Evolutionary conservation across 2,888 invertebrate genomes (phyloP).

Genomic region (Octonoba sinensis): DNA sequence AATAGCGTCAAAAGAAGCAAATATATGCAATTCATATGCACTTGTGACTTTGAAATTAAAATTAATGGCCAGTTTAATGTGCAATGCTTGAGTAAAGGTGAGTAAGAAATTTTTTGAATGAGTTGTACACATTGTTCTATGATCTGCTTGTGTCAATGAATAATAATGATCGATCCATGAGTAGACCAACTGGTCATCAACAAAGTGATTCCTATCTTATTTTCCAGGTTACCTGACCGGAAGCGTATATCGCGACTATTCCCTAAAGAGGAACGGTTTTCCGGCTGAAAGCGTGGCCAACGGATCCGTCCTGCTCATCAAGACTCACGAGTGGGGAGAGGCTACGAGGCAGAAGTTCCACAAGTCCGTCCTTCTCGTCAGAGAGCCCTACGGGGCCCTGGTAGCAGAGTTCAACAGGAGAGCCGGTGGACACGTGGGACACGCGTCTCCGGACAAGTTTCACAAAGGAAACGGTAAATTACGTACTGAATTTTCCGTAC

Average conservation of each 20-base stretch:
- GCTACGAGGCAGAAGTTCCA: slow-evolving; percentile 76
- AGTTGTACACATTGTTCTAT: too few relatives aligned
- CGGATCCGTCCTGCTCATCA: slow-evolving; percentile 82
- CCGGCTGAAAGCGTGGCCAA: slow-evolving; percentile 83
- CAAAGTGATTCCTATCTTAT: background rate
- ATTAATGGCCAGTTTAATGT: too few relatives aligned
- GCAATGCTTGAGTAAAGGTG: too few relatives aligned
- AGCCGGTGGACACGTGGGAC: slow-evolving; percentile 84
- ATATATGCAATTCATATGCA: too few relatives aligned
- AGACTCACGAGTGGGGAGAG: slow-evolving; percentile 83
- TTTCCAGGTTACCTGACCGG: slow-evolving; percentile 80
- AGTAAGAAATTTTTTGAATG: too few relatives aligned
- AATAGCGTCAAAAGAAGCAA: too few relatives aligned
- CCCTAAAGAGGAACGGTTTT: slow-evolving; percentile 82
- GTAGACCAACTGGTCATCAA: too few relatives aligned
- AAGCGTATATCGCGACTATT: slow-evolving; percentile 85
- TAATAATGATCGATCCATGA: too few relatives aligned
- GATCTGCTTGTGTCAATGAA: too few relatives aligned
- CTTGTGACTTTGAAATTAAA: too few relatives aligned
- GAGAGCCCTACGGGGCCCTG: slow-evolving; percentile 75
- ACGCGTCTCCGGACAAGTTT: slow-evolving; percentile 75
- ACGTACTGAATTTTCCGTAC: background rate
- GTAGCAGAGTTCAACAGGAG: slow-evolving; percentile 85
- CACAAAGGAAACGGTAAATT: slow-evolving; percentile 57
- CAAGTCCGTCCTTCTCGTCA: slow-evolving; percentile 80